phyloP scores from a whole-genome alignment of 2,113 vertebrate genomes.

The Phaethon lepturus region DNA sequence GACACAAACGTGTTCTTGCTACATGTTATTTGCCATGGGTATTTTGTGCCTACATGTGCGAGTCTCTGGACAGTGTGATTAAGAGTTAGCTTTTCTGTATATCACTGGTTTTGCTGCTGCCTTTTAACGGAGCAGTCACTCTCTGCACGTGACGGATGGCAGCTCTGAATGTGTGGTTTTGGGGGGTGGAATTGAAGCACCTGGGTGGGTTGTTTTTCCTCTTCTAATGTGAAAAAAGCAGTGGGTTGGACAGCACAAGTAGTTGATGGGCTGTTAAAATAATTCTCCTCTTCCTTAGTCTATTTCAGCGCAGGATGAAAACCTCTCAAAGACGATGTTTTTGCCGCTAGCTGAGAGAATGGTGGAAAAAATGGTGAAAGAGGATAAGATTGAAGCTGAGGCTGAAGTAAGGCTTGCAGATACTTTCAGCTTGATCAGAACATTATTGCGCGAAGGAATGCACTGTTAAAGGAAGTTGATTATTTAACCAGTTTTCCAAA shows the following conservation, averaged over 20 bases:
- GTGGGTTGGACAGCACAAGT: not conserved
- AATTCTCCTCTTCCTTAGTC: conserved; percentile 80
- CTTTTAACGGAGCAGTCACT: not conserved
- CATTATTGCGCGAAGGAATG: not conserved
- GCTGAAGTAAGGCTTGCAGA: conserved; percentile 86
- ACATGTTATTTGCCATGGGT: accelerated
- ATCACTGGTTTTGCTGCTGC: not conserved
- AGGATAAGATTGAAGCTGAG: conserved; percentile 98
- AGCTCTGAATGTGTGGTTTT: not conserved
- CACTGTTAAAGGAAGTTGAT: not conserved
- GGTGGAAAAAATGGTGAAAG: conserved; percentile 99
- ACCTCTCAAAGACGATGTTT: conserved; percentile 97
- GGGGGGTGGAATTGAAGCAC: not conserved
- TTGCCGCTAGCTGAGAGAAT: conserved; percentile 96
- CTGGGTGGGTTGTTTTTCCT: not conserved
- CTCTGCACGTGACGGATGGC: not conserved
- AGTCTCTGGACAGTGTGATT: not conserved
- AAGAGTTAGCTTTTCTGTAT: not conserved
- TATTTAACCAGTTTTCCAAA: not conserved
- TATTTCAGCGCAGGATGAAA: conserved; percentile 97
- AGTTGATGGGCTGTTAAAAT: not conserved
- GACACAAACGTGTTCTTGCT: not conserved
- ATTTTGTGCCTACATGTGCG: not conserved
- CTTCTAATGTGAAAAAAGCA: not conserved
- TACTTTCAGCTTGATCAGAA: not conserved